Evolutionary conservation across 2,797 vertebrate genomes (phyloP).

Genomic region (Tympanoctomys barrerae): DNA sequence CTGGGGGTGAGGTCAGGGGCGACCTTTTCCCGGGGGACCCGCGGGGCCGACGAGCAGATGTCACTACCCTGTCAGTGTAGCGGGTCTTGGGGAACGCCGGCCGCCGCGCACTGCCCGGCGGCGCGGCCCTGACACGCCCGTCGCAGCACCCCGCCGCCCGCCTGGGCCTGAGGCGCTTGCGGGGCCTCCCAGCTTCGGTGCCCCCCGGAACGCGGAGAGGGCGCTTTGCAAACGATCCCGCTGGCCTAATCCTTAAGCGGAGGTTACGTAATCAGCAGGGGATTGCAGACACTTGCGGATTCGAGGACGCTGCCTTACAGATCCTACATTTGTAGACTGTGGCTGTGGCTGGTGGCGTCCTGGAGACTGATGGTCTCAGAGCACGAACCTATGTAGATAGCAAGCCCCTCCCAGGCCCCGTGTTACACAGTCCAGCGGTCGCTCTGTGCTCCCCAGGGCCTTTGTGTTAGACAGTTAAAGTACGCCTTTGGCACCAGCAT

Average conservation of each 20-base stretch:
- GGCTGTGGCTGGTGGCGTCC: background rate
- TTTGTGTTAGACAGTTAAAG: background rate
- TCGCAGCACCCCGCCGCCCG: background rate
- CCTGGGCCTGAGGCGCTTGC: no score
- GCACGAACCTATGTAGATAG: background rate
- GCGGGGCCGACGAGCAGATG: background rate
- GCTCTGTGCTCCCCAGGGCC: background rate
- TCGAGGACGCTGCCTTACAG: background rate
- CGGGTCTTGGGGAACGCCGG: fast-evolving
- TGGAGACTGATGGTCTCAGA: background rate
- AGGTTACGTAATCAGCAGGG: constrained; percentile 29
- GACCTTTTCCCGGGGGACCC: background rate
- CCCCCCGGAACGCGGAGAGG: background rate
- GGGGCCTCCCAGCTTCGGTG: background rate
- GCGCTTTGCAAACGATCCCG: background rate
- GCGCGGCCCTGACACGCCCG: background rate
- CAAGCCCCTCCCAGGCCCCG: background rate
- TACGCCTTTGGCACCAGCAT: background rate
- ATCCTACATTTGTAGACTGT: background rate
- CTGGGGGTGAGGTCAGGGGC: background rate
- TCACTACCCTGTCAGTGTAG: background rate
- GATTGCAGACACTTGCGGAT: background rate
- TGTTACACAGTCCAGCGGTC: background rate
- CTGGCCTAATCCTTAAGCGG: background rate
- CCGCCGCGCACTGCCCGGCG: background rate